These are phyloP conservation scores for Xestobium rufovillosum DNA, from an alignment of 2,888 invertebrate genomes.

Conservation along the genomic window DNA sequence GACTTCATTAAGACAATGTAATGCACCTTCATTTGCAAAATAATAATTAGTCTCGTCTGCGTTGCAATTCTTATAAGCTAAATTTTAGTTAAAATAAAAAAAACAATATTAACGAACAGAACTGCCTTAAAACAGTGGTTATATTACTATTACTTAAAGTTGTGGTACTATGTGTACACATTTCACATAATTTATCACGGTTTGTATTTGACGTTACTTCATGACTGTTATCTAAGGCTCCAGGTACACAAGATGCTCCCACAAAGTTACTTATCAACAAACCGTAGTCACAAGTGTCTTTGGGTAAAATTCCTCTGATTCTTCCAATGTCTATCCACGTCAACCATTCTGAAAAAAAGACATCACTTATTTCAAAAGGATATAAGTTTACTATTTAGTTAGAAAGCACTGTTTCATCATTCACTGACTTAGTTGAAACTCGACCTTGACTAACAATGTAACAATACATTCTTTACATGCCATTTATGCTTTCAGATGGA, in stretches of 20 bases:
- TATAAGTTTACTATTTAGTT: no score
- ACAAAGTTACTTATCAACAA: conserved; percentile 50
- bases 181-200: conserved; percentile 12
- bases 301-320: conserved; percentile 42
- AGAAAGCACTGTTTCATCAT: no score
- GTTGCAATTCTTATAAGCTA: conserved; percentile 41
- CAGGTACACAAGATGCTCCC: conserved; percentile 54
- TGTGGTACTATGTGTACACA: neutral
- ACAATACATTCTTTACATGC: no score
- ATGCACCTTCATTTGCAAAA: conserved; percentile 54
- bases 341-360: conserved; percentile 48
- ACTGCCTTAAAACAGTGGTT: no score
- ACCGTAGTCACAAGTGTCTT: conserved; percentile 52
- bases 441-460: no score
- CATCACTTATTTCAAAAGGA: neutral
- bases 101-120: conserved; percentile 3
- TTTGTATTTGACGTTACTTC: conserved; percentile 6
- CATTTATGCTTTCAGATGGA: no score
- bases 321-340: conserved; percentile 53
- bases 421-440: no score
- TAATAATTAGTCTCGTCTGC: conserved; percentile 48
- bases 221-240: conserved; percentile 37
- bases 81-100: conserved; percentile 5
- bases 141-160: no score
- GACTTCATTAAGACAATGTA: conserved; percentile 49